These are phyloP conservation scores for Pherbina coryleti DNA, from an alignment of 2,888 invertebrate genomes.

Conservation along the genomic window DNA sequence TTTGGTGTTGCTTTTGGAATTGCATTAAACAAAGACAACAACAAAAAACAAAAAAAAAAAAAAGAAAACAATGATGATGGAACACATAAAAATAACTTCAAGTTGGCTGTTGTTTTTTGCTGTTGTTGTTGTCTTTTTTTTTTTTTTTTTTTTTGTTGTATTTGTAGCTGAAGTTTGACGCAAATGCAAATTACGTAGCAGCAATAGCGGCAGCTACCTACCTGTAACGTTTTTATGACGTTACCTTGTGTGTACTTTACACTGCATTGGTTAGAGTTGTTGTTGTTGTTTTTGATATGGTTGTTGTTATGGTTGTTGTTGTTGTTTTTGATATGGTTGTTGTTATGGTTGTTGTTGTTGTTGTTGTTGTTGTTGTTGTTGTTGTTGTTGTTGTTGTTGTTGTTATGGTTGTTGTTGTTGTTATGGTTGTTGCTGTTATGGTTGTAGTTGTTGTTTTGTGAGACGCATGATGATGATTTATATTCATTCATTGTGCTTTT, in stretches of 20 bases:
- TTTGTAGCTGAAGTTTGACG: slow-evolving; percentile 2
- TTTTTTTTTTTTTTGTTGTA: not conserved
- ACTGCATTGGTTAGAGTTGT: not conserved
- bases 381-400: no score
- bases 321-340: not conserved
- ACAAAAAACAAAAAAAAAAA: no score
- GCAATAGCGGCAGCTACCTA: not conserved
- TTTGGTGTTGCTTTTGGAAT: not conserved
- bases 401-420: not conserved
- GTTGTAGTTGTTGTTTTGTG: not conserved
- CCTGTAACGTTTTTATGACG: slow-evolving; percentile 17
- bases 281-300: not conserved
- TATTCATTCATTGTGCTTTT: slow-evolving; percentile 29
- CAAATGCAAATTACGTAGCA: not conserved
- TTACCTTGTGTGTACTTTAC: not conserved
- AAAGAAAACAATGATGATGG: no score
- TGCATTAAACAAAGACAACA: not conserved
- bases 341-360: not conserved
- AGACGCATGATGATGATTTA: slow-evolving; percentile 20
- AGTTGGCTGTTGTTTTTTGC: no score
- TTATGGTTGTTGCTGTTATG: not conserved
- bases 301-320: not conserved
- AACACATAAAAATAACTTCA: no score
- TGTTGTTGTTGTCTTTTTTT: not conserved
- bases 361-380: not conserved